Base-by-base conservation (phyloP, 2,797 vertebrate genomes). In the Thalassophryne amazonica region DNA sequence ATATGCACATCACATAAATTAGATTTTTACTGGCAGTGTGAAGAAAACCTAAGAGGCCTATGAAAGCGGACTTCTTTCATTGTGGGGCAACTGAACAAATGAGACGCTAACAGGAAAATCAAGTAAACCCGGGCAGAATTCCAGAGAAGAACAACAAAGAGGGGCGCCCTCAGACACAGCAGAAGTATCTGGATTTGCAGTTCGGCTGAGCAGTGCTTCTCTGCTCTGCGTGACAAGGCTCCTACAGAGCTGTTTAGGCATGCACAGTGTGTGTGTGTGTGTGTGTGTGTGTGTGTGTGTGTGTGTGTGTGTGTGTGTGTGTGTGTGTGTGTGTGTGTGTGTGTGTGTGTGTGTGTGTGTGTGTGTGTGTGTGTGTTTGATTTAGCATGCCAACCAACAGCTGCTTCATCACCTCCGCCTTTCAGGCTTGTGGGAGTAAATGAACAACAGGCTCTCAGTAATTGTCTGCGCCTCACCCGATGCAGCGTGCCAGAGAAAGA, bases 311-410 rank as follows among this genome's bases (percentile, higher is more conserved):
- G n/a, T n/a, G n/a, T n/a, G n/a, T n/a, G n/a, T n/a, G n/a, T n/a
- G n/a, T n/a, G n/a, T n/a, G n/a, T n/a, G 32, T 21, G 43, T 15
- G 35, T 15, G 35, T 23, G 34, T 22, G 28, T 30, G 25, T 6
- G 8, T 9, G 41, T 19, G 46, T 47, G 64, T 55, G 68, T 30
- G 18, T 6, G 27, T 14, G 29, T 6, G 12, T 22, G 29, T 10
- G 43, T 21, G 29, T 24, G 20, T 24, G 31, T 43, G 57, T 17
- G 41, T 9, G 30, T 19, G 16, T 76, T 64, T 78, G 74, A 74
- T 83, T 88, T 83, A 78, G 79, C 76, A 85, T 84, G 84, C 82
- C 74, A 73, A 56, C 67, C 78, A 82, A 81, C 81, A 83, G 86
- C 85, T 86, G 82, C 81, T 76, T 75, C 76, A 71, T 84, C 80